These are phyloP conservation scores for Heliconius cydno DNA, from an alignment of 2,888 invertebrate genomes.

Conservation along the genomic window DNA sequence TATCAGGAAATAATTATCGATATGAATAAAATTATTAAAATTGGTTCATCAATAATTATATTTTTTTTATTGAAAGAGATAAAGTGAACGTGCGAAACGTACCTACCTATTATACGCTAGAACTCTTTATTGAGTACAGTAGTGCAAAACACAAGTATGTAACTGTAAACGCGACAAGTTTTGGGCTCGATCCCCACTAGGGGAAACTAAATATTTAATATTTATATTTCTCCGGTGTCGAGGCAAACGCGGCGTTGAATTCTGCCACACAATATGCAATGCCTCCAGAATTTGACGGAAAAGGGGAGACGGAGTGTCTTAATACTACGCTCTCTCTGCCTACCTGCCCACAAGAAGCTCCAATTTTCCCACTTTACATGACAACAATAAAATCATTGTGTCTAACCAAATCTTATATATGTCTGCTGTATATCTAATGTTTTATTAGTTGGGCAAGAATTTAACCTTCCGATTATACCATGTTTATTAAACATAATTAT, in stretches of 20 bases:
- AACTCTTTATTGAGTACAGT: no score
- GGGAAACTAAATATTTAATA: background rate
- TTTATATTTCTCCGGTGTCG: background rate
- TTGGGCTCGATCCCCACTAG: no score
- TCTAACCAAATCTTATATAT: background rate
- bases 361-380: background rate
- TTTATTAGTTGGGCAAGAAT: background rate
- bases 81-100: no score
- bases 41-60: no score
- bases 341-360: background rate
- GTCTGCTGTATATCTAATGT: background rate
- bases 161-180: no score
- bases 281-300: background rate
- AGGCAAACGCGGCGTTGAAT: background rate
- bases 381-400: background rate
- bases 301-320: background rate
- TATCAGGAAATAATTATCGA: no score
- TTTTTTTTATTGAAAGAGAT: no score
- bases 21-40: no score
- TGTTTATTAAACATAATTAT: slow-evolving; percentile 6
- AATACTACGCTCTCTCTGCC: background rate
- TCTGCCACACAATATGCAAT: background rate
- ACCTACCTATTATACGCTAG: no score
- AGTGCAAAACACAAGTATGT: no score
- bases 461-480: background rate